Base-by-base conservation (phyloP, 2,888 invertebrate genomes). In the Apoda limacodes region DNA sequence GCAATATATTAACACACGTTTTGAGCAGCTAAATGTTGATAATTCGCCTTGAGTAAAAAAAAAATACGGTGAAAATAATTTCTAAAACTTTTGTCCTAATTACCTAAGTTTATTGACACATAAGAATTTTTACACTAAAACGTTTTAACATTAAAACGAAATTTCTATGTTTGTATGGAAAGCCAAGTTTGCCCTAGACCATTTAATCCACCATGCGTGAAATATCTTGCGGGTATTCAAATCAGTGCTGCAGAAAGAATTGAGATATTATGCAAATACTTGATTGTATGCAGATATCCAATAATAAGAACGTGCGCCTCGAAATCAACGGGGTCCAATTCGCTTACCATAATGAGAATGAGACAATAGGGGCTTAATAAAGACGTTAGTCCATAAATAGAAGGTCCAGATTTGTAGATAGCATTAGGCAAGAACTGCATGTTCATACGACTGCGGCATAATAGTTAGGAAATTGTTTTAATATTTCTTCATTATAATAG, bases 231-330 rank as follows among this genome's bases (percentile, higher is more conserved):
- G 49, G 43, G 51, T 53, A 59, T 62, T 60, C 55, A 61, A 66
- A 69, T 63, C 63, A 58, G 56, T 50, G 48, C 54, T 46, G 45
- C 46, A 65, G 65, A 71, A 66, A 60, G 66, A 68, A 80, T 80
- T 78, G 78, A 80, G 78, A 69, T 78, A 80, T 80, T 76, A 80
- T 80, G 78, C 64, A 65, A 80, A 80, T 78, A 47, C 51, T 40
- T 67, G 67, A 80, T 80, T 80, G 78, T 80, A 78, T 80, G 78
- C 68, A 80, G 71, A 80, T 78, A 55, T 53, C 48, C 59, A 59
- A 69, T 78, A 75, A 75, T 76, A 71, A 67, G 65, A 47, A 36
- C 43, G 45, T 58, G 60, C 55, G 57, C 52, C 58, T 50, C 46
- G 56, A 58, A 64, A 70, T 66, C 64, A 57, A 51, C 60, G 60